Conservation (phyloP, 2,888 invertebrate genomes). For the Xestia ashworthii region DNA sequence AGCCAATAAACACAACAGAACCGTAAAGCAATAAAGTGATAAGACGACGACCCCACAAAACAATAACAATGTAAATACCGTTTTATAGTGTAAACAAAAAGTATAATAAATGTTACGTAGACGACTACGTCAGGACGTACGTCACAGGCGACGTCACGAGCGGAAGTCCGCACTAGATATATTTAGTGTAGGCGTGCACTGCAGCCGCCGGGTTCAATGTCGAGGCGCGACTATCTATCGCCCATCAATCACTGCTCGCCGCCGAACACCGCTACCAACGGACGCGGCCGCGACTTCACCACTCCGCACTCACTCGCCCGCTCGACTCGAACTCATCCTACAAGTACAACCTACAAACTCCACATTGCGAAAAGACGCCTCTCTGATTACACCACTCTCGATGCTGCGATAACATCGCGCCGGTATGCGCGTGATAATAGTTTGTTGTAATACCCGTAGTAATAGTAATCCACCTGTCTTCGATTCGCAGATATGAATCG, state of each 20-base stretch:
- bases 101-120: slow-evolving; percentile 85
- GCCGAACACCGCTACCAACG: slow-evolving; percentile 63
- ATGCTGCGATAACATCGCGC: slow-evolving; percentile 63
- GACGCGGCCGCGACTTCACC: slow-evolving; percentile 58
- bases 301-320: slow-evolving; percentile 52
- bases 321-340: slow-evolving; percentile 67
- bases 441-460: slow-evolving; percentile 72
- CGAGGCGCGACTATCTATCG: slow-evolving; percentile 87
- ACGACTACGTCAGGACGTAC: slow-evolving; percentile 71
- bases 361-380: slow-evolving; percentile 31
- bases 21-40: slow-evolving; percentile 86
- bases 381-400: slow-evolving; percentile 52
- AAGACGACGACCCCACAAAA: slow-evolving; percentile 86
- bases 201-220: slow-evolving; percentile 87
- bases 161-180: slow-evolving; percentile 89
- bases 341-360: background rate
- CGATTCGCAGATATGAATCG: slow-evolving; percentile 74
- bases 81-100: slow-evolving; percentile 89
- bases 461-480: slow-evolving; percentile 77
- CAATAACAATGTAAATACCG: slow-evolving; percentile 88
- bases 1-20: slow-evolving; percentile 77
- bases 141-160: slow-evolving; percentile 86
- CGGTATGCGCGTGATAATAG: slow-evolving; percentile 71
- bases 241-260: slow-evolving; percentile 85
- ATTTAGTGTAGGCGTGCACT: slow-evolving; percentile 80